These are phyloP conservation scores for Lochmaea capreae DNA, from an alignment of 2,888 invertebrate species.

Conservation along the genomic window DNA sequence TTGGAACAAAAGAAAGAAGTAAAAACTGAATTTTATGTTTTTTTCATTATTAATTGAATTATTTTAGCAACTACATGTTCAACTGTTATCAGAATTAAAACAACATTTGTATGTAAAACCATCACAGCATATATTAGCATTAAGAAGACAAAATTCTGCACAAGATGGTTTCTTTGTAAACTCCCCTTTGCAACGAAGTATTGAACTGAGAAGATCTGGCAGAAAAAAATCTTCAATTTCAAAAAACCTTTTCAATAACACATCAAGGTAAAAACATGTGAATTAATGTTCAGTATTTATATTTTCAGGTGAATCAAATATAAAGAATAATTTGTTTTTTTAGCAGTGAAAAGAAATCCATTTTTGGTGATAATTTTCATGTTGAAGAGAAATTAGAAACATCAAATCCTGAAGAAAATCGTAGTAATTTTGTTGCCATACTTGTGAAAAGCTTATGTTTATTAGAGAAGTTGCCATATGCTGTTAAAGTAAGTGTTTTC, in stretches of 20 bases:
- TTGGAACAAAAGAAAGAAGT: constrained; percentile 77
- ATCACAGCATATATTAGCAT: constrained; percentile 62
- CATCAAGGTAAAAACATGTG: constrained; percentile 18
- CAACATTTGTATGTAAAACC: constrained; percentile 74
- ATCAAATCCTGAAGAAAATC: constrained; percentile 72
- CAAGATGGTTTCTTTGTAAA: constrained; percentile 65
- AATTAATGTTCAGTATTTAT: background rate
- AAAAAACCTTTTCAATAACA: constrained; percentile 68
- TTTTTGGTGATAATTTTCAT: constrained; percentile 60
- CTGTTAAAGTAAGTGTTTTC: constrained; percentile 76
- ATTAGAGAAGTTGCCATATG: constrained; percentile 85
- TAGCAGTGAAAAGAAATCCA: constrained; percentile 54
- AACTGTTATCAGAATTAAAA: constrained; percentile 78
- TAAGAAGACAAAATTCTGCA: constrained; percentile 74
- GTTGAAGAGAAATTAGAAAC: constrained; percentile 71
- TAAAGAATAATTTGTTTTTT: constrained; percentile 30
- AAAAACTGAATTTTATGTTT: constrained; percentile 26
- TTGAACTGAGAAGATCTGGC: constrained; percentile 70
- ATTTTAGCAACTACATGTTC: constrained; percentile 74
- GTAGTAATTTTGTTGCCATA: constrained; percentile 80
- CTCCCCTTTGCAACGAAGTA: constrained; percentile 71
- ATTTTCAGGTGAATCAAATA: background rate
- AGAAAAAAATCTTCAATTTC: constrained; percentile 69
- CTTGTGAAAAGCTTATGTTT: constrained; percentile 88
- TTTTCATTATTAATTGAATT: constrained; percentile 24